Evolutionary conservation across 2,888 invertebrate genomes (phyloP).

Genomic region (Macrostomum cliftonense): DNA sequence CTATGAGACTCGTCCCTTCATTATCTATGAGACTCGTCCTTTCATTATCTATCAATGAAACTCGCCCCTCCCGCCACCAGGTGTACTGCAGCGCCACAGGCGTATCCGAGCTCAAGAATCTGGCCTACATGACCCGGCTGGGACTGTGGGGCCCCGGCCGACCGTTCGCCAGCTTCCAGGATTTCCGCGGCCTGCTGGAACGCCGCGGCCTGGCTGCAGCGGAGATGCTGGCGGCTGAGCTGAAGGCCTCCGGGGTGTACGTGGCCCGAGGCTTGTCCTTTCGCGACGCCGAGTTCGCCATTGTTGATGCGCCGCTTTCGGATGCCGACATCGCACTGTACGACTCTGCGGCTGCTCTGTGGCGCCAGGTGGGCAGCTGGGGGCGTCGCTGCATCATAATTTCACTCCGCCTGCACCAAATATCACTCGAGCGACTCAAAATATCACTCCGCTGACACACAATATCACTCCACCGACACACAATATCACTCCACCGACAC

Average conservation of each 20-base stretch:
- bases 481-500: no score
- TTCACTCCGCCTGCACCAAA: no score
- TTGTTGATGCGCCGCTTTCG: constrained; percentile 22
- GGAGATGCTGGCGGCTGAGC: constrained; percentile 35
- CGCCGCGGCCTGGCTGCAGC: constrained; percentile 28
- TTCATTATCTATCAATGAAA: no score
- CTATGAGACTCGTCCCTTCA: no score
- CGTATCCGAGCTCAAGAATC: constrained; percentile 32
- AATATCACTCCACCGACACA: no score
- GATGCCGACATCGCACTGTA: constrained; percentile 25
- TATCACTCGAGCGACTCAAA: no score
- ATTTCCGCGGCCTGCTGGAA: constrained; percentile 33
- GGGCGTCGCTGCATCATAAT: no score
- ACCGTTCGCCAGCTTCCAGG: constrained; percentile 27
- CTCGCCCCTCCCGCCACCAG: no score
- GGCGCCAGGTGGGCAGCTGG: constrained; percentile 12
- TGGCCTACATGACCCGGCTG: constrained; percentile 34
- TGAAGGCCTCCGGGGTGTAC: constrained; percentile 34
- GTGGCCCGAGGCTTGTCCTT: constrained; percentile 32
- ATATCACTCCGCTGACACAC: no score
- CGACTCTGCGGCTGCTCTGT: constrained; percentile 26
- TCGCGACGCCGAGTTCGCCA: constrained; percentile 20
- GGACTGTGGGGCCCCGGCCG: constrained; percentile 34
- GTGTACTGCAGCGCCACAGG: constrained; percentile 36
- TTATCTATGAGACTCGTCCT: no score